phyloP scores from a whole-genome alignment of 2,888 invertebrate species.

The Anodontia alba region DNA sequence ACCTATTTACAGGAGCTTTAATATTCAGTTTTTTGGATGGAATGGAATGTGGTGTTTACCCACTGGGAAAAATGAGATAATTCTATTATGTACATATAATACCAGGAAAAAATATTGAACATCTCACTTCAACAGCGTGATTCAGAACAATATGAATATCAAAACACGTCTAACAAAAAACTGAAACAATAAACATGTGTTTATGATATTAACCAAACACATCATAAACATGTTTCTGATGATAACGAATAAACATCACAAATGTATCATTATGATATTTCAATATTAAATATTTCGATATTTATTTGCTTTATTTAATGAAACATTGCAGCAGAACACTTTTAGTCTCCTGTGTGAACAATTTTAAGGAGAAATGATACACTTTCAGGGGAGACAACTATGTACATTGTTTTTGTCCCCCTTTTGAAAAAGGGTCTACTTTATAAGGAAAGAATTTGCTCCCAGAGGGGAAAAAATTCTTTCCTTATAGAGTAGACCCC shows the following conservation, averaged over 20 bases:
- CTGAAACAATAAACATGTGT: constrained; percentile 11
- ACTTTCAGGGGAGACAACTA: too few relatives aligned
- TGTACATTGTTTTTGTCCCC: too few relatives aligned
- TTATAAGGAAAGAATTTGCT: too few relatives aligned
- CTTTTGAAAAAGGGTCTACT: too few relatives aligned
- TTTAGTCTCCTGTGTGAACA: background rate
- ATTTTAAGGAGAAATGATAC: too few relatives aligned
- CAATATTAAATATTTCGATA: background rate
- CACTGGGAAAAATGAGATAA: too few relatives aligned
- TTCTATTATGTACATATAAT: background rate
- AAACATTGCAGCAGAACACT: background rate
- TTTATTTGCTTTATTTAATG: background rate
- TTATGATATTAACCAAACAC: background rate
- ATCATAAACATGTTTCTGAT: background rate
- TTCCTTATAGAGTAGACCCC: too few relatives aligned
- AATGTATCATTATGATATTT: background rate
- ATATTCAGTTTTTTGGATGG: too few relatives aligned
- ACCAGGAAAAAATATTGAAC: background rate
- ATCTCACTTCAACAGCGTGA: background rate
- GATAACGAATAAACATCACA: background rate
- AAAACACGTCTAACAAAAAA: constrained; percentile 3
- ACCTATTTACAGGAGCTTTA: too few relatives aligned
- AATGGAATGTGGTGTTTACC: too few relatives aligned
- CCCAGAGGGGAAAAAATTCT: too few relatives aligned
- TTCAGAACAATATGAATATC: background rate